Evolutionary conservation across 2,888 invertebrate genomes (phyloP).

Genomic region (Andrena haemorrhoa): DNA sequence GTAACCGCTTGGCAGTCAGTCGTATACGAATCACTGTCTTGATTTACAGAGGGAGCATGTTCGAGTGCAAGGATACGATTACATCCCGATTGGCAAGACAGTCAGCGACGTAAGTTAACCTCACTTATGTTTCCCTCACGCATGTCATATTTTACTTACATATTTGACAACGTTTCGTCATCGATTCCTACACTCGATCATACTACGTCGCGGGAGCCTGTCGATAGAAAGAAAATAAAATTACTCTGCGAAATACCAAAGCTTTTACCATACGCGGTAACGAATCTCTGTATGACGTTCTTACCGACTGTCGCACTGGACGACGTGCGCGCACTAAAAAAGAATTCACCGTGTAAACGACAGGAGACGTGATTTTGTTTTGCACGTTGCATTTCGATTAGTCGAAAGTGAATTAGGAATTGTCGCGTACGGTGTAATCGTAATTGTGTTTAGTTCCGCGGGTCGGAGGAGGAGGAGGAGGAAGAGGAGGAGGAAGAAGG

Average conservation of each 20-base stretch:
- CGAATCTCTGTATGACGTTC: not conserved
- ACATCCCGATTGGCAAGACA: conserved; percentile 89
- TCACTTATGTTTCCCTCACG: conserved; percentile 55
- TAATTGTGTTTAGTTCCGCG: conserved; percentile 59
- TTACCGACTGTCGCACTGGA: conserved; percentile 37
- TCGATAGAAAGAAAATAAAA: not conserved
- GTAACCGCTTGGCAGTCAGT: not conserved
- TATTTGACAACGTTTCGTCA: not conserved
- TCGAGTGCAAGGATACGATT: conserved; percentile 84
- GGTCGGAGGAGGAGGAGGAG: conserved; percentile 68
- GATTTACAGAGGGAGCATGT: conserved; percentile 79
- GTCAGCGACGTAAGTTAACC: conserved; percentile 87
- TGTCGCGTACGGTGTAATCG: not conserved
- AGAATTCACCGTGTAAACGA: not conserved
- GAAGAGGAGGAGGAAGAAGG: conserved; percentile 84
- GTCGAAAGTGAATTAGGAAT: not conserved
- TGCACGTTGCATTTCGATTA: not conserved
- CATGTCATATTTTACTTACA: not conserved
- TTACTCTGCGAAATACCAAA: not conserved
- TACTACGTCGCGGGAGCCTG: not conserved
- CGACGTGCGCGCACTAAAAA: not conserved
- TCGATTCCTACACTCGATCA: not conserved
- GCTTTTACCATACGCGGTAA: not conserved
- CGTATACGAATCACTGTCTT: not conserved
- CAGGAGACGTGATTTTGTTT: conserved; percentile 19